These are phyloP conservation scores for Sarcophaga variegata DNA, from an alignment of 2,888 invertebrate species.

Conservation along the genomic window DNA sequence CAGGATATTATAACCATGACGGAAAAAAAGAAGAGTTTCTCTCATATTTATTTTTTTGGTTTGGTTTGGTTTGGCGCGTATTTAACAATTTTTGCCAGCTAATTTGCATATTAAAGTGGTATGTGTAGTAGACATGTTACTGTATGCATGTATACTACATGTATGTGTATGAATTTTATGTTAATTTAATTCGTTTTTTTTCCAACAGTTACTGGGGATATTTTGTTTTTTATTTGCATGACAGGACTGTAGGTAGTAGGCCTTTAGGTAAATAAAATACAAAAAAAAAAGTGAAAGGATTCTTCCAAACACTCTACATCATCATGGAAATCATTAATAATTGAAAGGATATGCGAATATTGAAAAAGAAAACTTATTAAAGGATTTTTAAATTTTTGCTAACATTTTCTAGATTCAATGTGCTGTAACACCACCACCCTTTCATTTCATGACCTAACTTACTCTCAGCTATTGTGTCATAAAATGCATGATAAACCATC, in stretches of 20 bases:
- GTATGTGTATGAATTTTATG: conserved; percentile 15
- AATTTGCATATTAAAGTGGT: conserved; percentile 64
- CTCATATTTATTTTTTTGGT: conserved; percentile 39
- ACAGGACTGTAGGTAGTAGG: conserved; percentile 39
- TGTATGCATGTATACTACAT: not conserved
- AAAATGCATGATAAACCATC: conserved; percentile 1
- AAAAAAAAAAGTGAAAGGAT: conserved; percentile 66
- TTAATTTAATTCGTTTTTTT: conserved; percentile 27
- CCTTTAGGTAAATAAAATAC: conserved; percentile 59
- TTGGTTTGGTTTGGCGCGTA: conserved; percentile 48
- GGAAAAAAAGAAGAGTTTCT: conserved; percentile 40
- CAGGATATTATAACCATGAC: not conserved
- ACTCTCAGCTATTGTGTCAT: conserved; percentile 27
- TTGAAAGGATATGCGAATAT: conserved; percentile 24
- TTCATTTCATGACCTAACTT: not conserved
- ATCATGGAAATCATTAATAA: not conserved
- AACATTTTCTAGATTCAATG: not conserved
- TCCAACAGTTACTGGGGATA: not conserved
- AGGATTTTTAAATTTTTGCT: conserved; percentile 41
- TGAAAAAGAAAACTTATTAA: not conserved
- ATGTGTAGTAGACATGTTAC: not conserved
- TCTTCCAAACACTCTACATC: conserved; percentile 36
- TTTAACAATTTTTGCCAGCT: conserved; percentile 64
- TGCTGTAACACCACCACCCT: not conserved
- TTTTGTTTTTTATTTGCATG: conserved; percentile 12